Evolutionary conservation across 2,797 vertebrate genomes (phyloP), one percentile per base, ranked within the genome.

Genomic region (Anolis apletophallus): DNA sequence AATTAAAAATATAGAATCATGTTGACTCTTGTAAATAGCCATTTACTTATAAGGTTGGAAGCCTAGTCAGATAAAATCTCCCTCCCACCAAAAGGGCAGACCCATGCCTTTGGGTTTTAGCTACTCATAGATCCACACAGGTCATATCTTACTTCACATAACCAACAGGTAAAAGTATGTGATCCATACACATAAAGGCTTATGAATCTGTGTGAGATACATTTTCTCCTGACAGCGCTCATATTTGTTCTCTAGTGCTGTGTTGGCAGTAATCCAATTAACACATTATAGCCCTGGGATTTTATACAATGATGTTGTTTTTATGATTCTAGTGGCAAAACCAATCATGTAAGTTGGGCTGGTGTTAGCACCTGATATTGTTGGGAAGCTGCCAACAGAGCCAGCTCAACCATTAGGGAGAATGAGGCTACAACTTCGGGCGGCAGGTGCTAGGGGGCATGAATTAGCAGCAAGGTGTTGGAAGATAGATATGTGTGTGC

Each of bases 1-100:
- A 91, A 94, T 93, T 94, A 86, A 92, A 68, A 92, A 84, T 89
- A 88, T 68, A 79, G 83, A 94, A 91, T 67, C 69, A 87, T 55
- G 90, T 74, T 89, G 90, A 88, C 83, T 90, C 89, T 83, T 23
- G 90, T 6, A 89, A 69, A 89, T 90, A 87, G 85, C n/a, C 4
- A 9, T 73, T 9, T 81, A 19, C 5, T 84, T 69, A 86, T 87
- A 93, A 90, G 1, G 87, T 81, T 87, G 57, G 34, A 91, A 1
- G 1, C 16, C 1, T 88, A 87, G 36, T 64, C 6, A 75, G 67
- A 3, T 57, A 88, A 4, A 59, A 10, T 0, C 69, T 69, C 73
- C 32, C 85, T 91, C 88, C 85, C 21, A 84, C 21, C 17, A 40
- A 82, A 88, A 87, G 16, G 7, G 59, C 3, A 57, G 69, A 40